Base-by-base conservation (phyloP, 2,797 vertebrate species). In the Hafferia zeledoni region DNA sequence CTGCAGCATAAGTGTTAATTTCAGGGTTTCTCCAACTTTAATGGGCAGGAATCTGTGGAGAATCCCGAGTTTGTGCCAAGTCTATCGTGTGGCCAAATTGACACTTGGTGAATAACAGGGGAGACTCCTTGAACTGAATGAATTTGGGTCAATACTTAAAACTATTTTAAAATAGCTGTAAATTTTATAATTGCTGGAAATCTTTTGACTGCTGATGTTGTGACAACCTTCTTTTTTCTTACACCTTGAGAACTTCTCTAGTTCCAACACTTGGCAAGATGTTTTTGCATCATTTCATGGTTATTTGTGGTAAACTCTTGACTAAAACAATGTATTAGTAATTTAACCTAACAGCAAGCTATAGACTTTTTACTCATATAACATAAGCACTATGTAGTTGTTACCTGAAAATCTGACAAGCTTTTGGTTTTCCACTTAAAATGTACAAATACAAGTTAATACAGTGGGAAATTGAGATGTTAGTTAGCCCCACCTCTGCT, bases 61-160 rank as follows among this genome's bases (percentile, higher is more conserved):
- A 46, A 47, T 41, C 15, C 60, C 17, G 43, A 77, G 30, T 25
- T 33, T 59, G 9, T 35, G 35, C 30, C 65, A 91, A 90, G 20
- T 17, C 24, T 55, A 14, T 60, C 5, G 1, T 28, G 30, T 27
- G 35, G 64, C 22, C 20, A 9, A 83, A 59, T 6, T 0, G 0
- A 53, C 3, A 2, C 30, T 41, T 1, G 0, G 19, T 61, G 59
- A 81, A 24, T 46, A 85, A 44, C 10, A 37, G 41, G 4, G 30
- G 6, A 82, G 30, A 28, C 9, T 59, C 52, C 59, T 78, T 64
- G 61, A 75, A 41, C 55, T 69, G 50, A 85, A 64, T 63, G 31
- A 86, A 77, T 91, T 72, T 81, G 13, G 6, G 11, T 87, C 83
- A 82, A 67, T 75, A 86, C 47, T 69, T 87, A 41, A 68, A 90